Evolutionary conservation across 2,113 vertebrate species (phyloP), one percentile per base, ranked within the genome.

Genomic region (Neoarius graeffei): DNA sequence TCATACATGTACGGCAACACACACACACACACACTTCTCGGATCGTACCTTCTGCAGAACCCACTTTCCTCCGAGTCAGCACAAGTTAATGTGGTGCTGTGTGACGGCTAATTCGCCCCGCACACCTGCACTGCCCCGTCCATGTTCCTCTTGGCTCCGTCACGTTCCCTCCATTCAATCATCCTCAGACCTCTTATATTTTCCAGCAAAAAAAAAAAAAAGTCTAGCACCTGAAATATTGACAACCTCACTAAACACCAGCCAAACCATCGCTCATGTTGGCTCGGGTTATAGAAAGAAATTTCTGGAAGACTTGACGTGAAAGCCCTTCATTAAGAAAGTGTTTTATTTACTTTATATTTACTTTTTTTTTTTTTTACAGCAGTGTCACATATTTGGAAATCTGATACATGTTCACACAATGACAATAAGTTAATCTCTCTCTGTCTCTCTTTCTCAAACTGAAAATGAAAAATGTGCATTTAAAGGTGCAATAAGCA

Each of bases 41-140:
- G 92, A 93, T 92, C 91, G 85, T 88, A 86, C 86, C 52, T 0
- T 84, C 87, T 74, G 50, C 27, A 90, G 73, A 90, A 92, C 85
- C 86, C 69, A 89, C 89, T 94, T 94, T 94, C 92, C 91, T 89
- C 86, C 54, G 14, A 64, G 80, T 82, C 80, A 82, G 66, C 80
- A 82, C 35, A 48, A 73, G 27, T 73, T 74, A 60, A 82, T 60
- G 54, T 82, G 86, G 66, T 60, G 67, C 23, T 81, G 64, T 71
- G 20, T 83, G 86, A 87, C 8, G 66, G 14, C 64, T 87, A 62
- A 66, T 74, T 83, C 48, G 1, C n/a, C 15, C n/a, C 48, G 13
- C 80, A 67, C 84, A 87, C 89, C 86, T 85, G 76, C 57, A 77
- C 8, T 25, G 25, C 30, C 77, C 84, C 54, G 19, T 62, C 1